These are phyloP conservation scores for Berghia stephanieae DNA, from an alignment of 1,140 invertebrate genomes.

Conservation along the genomic window DNA sequence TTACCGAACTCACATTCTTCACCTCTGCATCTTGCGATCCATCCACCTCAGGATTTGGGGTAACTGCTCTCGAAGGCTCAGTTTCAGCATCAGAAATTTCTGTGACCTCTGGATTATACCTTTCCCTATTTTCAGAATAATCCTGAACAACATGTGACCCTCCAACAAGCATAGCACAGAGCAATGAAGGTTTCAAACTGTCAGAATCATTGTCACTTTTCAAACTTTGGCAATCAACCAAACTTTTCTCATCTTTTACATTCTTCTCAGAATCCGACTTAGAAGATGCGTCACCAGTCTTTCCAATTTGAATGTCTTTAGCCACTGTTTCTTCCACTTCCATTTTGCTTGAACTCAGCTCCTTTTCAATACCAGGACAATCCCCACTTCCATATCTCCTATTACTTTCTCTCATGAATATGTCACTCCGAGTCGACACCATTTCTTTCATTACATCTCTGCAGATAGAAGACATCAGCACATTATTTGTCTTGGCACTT, in stretches of 20 bases:
- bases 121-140: constrained; percentile 28
- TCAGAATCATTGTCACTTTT: not conserved
- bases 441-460: not conserved
- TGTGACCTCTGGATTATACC: not conserved
- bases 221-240: not conserved
- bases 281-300: not conserved
- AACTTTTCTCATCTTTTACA: not conserved
- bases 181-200: constrained; percentile 20
- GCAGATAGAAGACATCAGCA: constrained; percentile 15
- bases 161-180: constrained; percentile 39
- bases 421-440: not conserved
- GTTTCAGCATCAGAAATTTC: constrained; percentile 16
- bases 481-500: too few relatives aligned
- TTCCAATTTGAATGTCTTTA: not conserved
- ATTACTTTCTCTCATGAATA: too few relatives aligned
- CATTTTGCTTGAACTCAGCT: too few relatives aligned
- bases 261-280: not conserved
- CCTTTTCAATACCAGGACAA: too few relatives aligned
- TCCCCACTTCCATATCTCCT: too few relatives aligned
- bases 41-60: not conserved
- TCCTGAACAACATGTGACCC: constrained; percentile 33
- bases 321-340: too few relatives aligned
- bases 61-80: too few relatives aligned
- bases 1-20: too few relatives aligned
- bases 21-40: not conserved